Base-by-base conservation (phyloP, 2,797 vertebrate species). In the Manis pentadactyla region DNA sequence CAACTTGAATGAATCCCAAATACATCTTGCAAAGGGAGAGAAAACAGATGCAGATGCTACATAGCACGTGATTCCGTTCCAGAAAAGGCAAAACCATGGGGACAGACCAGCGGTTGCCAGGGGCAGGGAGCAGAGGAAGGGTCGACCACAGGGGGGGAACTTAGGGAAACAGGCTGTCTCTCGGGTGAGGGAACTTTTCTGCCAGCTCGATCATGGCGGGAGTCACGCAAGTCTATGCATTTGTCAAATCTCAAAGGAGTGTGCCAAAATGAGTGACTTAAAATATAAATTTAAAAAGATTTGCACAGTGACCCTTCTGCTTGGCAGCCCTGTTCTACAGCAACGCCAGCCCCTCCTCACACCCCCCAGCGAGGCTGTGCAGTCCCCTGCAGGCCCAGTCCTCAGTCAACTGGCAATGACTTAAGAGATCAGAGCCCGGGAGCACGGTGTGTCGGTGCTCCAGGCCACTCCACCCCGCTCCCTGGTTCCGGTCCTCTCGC, bases 171-270 rank as follows among this genome's bases (percentile, higher is more conserved):
- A 42, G 10, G 91, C 34, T 95, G 71, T 29, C 74, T 90, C 63
- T 34, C 10, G 34, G 42, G 42, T 25, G 21, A n/a, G 2, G 29
- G 37, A 83, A 75, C 68, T 57, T 57, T 88, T 73, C 59, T 46
- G 46, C 2, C 3, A 2, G 34, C 78, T 77, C 11, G 37, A 73
- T 39, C 31, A n/a, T 4, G 25, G 73, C 53, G 39, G 51, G 42
- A 27, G 57, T 64, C 29, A 68, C 29, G 29, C 12, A 23, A 78
- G 53, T 66, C 13, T 49, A 18, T 34, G 10, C 84, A 61, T 46
- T 64, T 92, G 79, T 82, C 74, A 93, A 90, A 92, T 90, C 46
- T 85, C n/a, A 86, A 53, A 46, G 19, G 34, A 57, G 39, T 74
- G 63, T 15, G 81, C 9, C 49, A 51, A 88, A 92, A 81, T 63